Base-by-base conservation (phyloP, 2,113 vertebrate genomes). In the Athene cunicularia region DNA sequence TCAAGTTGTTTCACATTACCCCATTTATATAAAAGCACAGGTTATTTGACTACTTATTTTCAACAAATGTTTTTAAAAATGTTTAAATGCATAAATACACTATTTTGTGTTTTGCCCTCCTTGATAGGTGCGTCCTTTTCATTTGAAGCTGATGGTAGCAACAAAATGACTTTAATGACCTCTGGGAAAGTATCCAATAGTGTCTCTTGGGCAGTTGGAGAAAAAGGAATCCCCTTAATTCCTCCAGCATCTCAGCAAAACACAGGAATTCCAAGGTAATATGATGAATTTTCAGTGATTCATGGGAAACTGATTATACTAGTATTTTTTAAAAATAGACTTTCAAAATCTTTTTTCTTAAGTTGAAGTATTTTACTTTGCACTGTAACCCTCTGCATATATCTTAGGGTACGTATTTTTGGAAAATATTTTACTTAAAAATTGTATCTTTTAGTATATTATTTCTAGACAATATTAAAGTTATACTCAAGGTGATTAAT, bases 151-250 rank as follows among this genome's bases (percentile, higher is more conserved):
- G 99, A 99, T 35, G 99, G 99, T 26, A 98, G 98, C 80, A 99
- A 99, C 93, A 98, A 96, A 68, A 97, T 99, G 88, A 98, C 92
- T 83, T 98, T 99, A 90, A 96, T 99, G 98, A 99, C 99, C n/a
- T 99, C 99, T 6, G 99, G 99, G 43, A 99, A 99, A 80, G 95
- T 99, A 88, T 98, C 99, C 12, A 99, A 98, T 95, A 99, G 98
- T 52, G 99, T 99, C 50, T 99, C 99, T 2, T 99, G 99, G 99
- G 99, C 99, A 7, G 52, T 98, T 23, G 99, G 99, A 83, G 99
- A 99, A 33, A 99, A 99, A 11, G 99, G 98, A 33, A 82, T 98
- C 18, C 99, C 99, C 10, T 98, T 99, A 15, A 98, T 99, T 59
- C 99, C 99, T 68, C 98, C 99, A 2, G 32, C 98, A 60, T 98